Conservation (phyloP, 35 echinoderm and acorn worm genomes). For the Nesometra sesokonis region DNA sequence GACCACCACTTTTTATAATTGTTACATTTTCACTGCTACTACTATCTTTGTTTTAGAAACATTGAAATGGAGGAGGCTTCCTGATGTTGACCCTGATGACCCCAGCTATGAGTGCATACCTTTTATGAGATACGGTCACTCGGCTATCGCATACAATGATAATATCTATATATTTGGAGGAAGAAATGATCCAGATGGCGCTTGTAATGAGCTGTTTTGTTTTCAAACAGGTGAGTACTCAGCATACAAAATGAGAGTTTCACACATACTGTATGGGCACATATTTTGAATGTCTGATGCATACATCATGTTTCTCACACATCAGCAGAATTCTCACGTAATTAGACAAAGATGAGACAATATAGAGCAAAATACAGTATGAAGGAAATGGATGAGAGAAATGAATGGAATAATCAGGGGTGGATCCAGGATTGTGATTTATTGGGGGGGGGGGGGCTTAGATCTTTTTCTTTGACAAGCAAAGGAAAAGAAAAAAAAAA, state of each 20-base stretch:
- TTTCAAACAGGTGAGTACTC: constrained; percentile 80
- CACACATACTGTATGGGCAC: neutral
- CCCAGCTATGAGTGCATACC: constrained; percentile 30
- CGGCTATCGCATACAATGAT: constrained; percentile 59
- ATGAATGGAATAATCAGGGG: too few relatives aligned
- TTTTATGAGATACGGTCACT: constrained; percentile 74
- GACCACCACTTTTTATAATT: too few relatives aligned
- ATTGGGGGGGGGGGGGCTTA: too few relatives aligned
- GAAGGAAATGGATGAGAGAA: too few relatives aligned
- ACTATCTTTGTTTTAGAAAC: constrained; percentile 14
- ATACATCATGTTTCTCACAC: neutral
- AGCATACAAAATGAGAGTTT: neutral
- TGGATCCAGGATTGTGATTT: too few relatives aligned
- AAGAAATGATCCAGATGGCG: constrained; percentile 76
- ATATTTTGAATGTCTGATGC: neutral
- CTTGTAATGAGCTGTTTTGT: constrained; percentile 57
- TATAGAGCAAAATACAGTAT: neutral
- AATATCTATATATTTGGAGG: constrained; percentile 86
- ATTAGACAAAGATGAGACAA: neutral
- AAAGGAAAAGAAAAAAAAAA: too few relatives aligned
- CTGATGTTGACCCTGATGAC: constrained; percentile 10
- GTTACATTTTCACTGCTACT: too few relatives aligned
- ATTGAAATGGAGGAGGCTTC: constrained; percentile 47
- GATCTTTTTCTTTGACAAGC: too few relatives aligned
- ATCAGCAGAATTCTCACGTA: neutral